These are phyloP conservation scores for Smithornis capensis DNA, from an alignment of 2,113 vertebrate genomes.

Conservation along the genomic window DNA sequence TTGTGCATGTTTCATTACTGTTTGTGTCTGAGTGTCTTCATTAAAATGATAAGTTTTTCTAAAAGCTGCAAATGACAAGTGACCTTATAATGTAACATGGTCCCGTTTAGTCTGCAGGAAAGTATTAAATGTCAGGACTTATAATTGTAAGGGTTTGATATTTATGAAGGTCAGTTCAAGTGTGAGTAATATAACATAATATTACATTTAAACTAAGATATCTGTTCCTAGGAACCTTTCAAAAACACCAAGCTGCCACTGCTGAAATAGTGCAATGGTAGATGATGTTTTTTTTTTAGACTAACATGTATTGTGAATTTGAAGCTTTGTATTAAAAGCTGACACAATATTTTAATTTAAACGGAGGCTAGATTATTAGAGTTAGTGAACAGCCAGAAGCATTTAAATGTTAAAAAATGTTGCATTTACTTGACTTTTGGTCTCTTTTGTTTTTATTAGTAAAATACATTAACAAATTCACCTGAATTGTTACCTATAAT, in stretches of 20 bases:
- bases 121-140: conserved; percentile 71
- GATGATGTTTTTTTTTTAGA: conserved; percentile 57
- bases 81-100: conserved; percentile 71
- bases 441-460: conserved; percentile 2
- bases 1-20: conserved; percentile 45
- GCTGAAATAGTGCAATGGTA: conserved; percentile 29
- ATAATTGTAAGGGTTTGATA: conserved; percentile 69
- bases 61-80: conserved; percentile 63
- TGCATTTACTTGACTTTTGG: conserved; percentile 11
- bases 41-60: conserved; percentile 71
- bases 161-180: conserved; percentile 76
- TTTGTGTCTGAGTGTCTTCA: conserved; percentile 56
- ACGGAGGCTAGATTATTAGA: conserved; percentile 42
- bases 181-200: conserved; percentile 58
- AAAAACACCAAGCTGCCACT: conserved; percentile 46
- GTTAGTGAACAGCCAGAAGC: conserved; percentile 29
- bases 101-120: conserved; percentile 62
- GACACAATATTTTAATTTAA: conserved; percentile 57
- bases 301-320: conserved; percentile 11
- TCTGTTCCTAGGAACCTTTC: conserved; percentile 52
- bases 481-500: not conserved
- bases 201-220: conserved; percentile 57
- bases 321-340: conserved; percentile 34
- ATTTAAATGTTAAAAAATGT: not conserved
- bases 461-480: not conserved